phyloP scores from a whole-genome alignment of 2,888 invertebrate species.

The Mactromeris polynyma region DNA sequence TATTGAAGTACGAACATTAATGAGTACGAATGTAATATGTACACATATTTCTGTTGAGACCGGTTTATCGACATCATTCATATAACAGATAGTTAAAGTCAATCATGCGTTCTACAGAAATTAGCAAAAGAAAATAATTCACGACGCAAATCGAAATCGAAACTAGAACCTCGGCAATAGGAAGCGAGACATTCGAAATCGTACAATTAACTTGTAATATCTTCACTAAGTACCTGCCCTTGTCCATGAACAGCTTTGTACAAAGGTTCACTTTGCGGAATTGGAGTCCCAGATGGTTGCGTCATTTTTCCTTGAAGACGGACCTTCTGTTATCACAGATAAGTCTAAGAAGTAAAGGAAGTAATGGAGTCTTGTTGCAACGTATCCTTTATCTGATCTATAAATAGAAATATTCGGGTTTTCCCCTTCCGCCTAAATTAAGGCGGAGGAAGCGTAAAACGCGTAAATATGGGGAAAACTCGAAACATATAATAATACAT shows the following conservation, averaged over 20 bases:
- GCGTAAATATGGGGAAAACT: no score
- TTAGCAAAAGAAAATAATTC: not conserved
- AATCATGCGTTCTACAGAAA: not conserved
- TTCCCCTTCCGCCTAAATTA: constrained; percentile 23
- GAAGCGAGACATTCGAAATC: no score
- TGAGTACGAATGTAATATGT: no score
- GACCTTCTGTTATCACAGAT: constrained; percentile 29
- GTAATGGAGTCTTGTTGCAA: not conserved
- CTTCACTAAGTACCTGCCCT: constrained; percentile 1
- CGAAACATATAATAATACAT: no score
- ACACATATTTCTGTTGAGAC: no score
- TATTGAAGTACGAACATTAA: no score
- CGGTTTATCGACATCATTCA: no score
- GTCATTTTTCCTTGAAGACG: not conserved
- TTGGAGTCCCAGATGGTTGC: constrained; percentile 22
- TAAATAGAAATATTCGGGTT: not conserved
- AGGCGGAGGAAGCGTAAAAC: no score
- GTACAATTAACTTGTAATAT: not conserved
- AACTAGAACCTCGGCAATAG: not conserved
- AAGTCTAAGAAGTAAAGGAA: constrained; percentile 36
- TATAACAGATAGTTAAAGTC: no score
- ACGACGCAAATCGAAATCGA: not conserved
- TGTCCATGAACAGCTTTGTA: not conserved
- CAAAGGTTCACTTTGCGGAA: constrained; percentile 23
- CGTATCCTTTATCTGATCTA: not conserved